Base-by-base conservation (phyloP, 1,140 invertebrate genomes). In the Campoletis sonorensis region DNA sequence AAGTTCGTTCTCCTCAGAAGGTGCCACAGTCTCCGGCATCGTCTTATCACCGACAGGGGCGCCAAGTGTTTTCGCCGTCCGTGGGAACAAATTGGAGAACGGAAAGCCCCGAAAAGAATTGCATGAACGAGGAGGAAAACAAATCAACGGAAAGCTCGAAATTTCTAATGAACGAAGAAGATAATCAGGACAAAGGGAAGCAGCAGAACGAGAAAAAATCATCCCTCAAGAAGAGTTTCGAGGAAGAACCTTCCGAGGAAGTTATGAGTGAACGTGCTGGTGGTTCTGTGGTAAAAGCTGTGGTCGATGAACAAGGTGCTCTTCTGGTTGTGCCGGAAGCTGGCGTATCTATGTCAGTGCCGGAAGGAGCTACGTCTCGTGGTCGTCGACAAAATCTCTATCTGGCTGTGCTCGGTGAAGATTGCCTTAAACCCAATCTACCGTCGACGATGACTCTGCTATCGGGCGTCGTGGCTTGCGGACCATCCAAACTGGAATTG, bases 401-500 rank as follows among this genome's bases (percentile, higher is more conserved):
- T 85, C 91, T 98, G 26, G 96, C 96, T 18, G 95, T 98, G 13
- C 94, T 97, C 27, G 95, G 96, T 86, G 96, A 97, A 86, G 96
- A 98, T 87, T 95, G 95, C 90, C 96, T 97, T 86, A 92, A 96
- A 83, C 96, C 95, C 2, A 94, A 94, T 90, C 92, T 97, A 70
- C 93, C 94, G 78, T 75, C 71, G 23, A 81, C 72, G 4, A 70
- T 81, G 80, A 97, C 97, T 23, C 94, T 98, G 88, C 93, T 98
- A 79, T 97, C 96, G 89, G 97, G 97, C 33, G 95, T 98, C 80
- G 95, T 98, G 79, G 94, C 95, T 82, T 96, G 96, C 87, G 96
- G 97, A 18, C 96, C 96, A n/a, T 92, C 94, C 21, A 95, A 94
- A 82, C 93, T 96, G 33, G 92, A 94, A 84, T 93, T 98, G 84